Evolutionary conservation across 2,113 vertebrate species (phyloP), one percentile per base, ranked within the genome.

Genomic region (Centropus bengalensis): DNA sequence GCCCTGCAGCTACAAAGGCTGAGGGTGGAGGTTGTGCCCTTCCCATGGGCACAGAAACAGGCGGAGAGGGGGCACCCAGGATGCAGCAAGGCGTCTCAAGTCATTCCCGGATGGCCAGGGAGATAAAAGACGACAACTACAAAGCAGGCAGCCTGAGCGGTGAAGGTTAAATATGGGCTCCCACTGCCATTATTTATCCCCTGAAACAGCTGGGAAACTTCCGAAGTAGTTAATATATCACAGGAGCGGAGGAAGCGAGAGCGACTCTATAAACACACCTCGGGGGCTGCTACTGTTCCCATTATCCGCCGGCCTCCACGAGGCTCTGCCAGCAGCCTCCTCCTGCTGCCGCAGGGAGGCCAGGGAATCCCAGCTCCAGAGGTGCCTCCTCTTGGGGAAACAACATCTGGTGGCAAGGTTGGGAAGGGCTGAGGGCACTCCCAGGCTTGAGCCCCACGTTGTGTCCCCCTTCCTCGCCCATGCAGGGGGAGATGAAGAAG

Each of bases 211-310:
- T 96, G 97, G 97, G 97, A 95, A 97, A 94, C 97, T 97, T 98
- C 95, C 17, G 5, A 88, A 97, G 96, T 32, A 97, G 97, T 98
- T 98, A 97, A 98, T 98, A 96, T 94, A 98, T 98, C 98, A 98
- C 89, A 76, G 95, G 91, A 91, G 79, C 5, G 5, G 93, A 96
- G 97, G 94, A 96, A 97, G 93, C 5, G 4, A 97, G 95, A 92
- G 76, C 40, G 74, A 92, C 96, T 97, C 38, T 80, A 96, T 77
- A 97, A 98, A 98, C 98, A 98, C 94, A 98, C 96, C 97, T 97
- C 91, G 4, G 97, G 98, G 96, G 55, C 84, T 83, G 97, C 98
- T 97, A 95, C 98, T 93, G 97, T 88, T 98, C 95, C 97, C 91
- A 78, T 82, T 96, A 91, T 95, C 91, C 6, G 82, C 95, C 95